Conservation (phyloP, 2,797 vertebrate species). For the Lithobates pipiens region DNA sequence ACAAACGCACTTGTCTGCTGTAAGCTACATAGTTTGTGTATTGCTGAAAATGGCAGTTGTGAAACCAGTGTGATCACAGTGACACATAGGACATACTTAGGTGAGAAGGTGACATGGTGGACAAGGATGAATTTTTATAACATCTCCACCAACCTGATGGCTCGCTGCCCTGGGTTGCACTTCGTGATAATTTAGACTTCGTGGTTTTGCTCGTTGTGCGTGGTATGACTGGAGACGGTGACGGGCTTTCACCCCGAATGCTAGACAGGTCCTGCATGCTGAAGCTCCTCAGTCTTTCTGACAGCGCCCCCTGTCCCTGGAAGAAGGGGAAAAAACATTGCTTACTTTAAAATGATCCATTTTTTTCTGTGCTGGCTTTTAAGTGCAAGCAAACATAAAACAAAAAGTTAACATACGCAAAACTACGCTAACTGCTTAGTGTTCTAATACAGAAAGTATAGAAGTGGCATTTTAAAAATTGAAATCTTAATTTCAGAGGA, state of each 20-base stretch:
- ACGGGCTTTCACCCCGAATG: slow-evolving; percentile 83
- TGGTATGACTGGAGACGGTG: slow-evolving; percentile 71
- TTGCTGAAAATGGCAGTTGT: no score
- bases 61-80: background rate
- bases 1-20: no score
- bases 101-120: background rate
- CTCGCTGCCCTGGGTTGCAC: slow-evolving; percentile 87
- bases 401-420: no score
- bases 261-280: slow-evolving; percentile 98
- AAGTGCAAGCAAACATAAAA: no score
- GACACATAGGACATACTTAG: background rate
- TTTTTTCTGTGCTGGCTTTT: no score
- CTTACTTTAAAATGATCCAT: no score
- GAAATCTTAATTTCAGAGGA: no score
- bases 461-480: no score
- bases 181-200: slow-evolving; percentile 85
- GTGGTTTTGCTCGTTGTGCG: slow-evolving; percentile 81
- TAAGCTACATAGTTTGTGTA: no score
- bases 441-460: no score
- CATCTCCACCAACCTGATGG: slow-evolving; percentile 76
- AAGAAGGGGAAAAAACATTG: slow-evolving; percentile 50
- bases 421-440: no score
- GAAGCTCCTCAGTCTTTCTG: slow-evolving; percentile 95
- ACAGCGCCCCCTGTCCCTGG: slow-evolving; percentile 94
- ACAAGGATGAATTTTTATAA: background rate